A percentile compares a stretch with the other conserved stretches of the same genome.
Evolutionary conservation across 53 echinoderm and acorn worm genomes (phyloP).

Genomic region (Crossaster papposus): DNA sequence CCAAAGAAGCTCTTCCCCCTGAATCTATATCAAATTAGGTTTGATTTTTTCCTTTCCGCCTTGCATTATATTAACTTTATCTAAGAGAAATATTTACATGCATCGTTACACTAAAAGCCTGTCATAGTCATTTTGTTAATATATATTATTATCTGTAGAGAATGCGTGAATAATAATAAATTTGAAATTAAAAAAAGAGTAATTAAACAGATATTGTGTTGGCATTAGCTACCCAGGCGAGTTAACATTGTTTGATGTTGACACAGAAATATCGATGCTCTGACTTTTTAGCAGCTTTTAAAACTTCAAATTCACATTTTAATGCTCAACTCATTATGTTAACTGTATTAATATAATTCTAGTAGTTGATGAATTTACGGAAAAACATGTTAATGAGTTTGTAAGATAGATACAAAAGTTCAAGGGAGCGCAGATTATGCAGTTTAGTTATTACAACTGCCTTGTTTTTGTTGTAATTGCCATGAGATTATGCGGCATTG

Average conservation of each 20-base stretch:
- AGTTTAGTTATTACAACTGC: neutral
- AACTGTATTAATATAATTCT: too few relatives aligned
- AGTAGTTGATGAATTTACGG: too few relatives aligned
- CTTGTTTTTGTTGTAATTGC: neutral
- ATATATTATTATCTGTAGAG: neutral
- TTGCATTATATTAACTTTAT: neutral
- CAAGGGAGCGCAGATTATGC: neutral
- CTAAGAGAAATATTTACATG: neutral
- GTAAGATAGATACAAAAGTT: neutral
- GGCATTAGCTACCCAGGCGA: too few relatives aligned
- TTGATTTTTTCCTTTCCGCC: neutral
- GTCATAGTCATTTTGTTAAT: neutral
- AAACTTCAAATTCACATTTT: too few relatives aligned
- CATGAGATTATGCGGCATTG: neutral
- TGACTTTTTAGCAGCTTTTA: too few relatives aligned
- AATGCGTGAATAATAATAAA: neutral
- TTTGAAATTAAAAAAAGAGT: too few relatives aligned
- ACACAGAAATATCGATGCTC: too few relatives aligned
- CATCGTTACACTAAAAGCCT: neutral
- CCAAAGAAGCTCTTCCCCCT: neutral
- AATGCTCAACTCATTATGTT: too few relatives aligned
- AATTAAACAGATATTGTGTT: too few relatives aligned
- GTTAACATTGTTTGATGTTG: too few relatives aligned
- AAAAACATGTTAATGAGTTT: too few relatives aligned
- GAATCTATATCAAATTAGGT: neutral